Evolutionary conservation across 2,113 vertebrate species (phyloP).

Genomic region (Catagonus wagneri): DNA sequence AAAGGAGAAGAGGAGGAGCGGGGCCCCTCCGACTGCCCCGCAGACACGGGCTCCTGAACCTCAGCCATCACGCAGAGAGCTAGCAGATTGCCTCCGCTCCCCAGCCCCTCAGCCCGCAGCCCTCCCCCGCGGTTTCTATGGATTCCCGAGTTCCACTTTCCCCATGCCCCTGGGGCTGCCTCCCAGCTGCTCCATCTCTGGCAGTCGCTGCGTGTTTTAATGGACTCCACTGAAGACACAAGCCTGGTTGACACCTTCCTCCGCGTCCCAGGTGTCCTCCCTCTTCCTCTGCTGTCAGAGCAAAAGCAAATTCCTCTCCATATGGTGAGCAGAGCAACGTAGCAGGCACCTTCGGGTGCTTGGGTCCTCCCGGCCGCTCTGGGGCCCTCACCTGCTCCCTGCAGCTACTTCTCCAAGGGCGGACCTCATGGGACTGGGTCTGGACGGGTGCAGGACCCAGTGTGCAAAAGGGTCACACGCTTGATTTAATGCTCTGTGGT

Average conservation of each 20-base stretch:
- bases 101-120: background rate
- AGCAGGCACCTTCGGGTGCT: accelerated
- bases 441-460: background rate
- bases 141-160: background rate
- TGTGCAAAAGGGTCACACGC: background rate
- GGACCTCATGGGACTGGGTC: accelerated
- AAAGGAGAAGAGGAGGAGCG: background rate
- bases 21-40: background rate
- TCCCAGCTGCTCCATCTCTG: background rate
- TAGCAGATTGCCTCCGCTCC: background rate
- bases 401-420: background rate
- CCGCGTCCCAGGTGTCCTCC: background rate
- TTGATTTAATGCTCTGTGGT: background rate
- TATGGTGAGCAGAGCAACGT: accelerated
- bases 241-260: background rate
- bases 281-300: background rate
- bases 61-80: background rate
- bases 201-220: background rate
- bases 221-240: background rate
- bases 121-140: background rate
- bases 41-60: background rate
- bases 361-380: accelerated
- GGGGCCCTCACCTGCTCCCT: background rate
- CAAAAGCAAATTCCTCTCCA: background rate
- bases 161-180: background rate